Base-by-base conservation (phyloP, 2,113 vertebrate species). In the Ictalurus furcatus region DNA sequence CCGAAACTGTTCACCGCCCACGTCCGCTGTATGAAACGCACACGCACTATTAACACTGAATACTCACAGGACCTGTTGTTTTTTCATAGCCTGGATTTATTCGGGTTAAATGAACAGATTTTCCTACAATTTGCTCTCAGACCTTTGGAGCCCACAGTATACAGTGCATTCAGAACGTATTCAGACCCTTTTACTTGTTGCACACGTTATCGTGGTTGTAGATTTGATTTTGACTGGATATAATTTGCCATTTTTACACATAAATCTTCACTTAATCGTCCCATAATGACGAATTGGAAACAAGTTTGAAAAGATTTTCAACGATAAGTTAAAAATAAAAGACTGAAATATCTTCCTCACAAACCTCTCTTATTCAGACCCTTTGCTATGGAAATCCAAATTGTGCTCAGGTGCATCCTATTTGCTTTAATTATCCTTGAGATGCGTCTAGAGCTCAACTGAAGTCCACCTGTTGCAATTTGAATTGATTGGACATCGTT, bases 1-100 rank as follows among this genome's bases (percentile, higher is more conserved):
- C 83, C 74, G 65, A 88, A 86, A 86, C 80, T 85, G 85, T 85
- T 28, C 54, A 2, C 48, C n/a, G 48, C 63, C n/a, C 86, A 87
- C 81, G 52, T 71, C 59, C 28, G 28, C 81, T 28, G 52, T 44
- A 48, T 44, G 19, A 40, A 40, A 48, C 74, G 63, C 85, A 37
- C 71, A 67, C 85, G 44, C 78, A 40, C 34, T 13, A 0, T 80
- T 73, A 37, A 52, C 25, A 58, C 48, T 73, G 16, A 85, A 85
- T 25, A 48, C 21, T 83, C 25, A 48, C n/a, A 63, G 40, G 67
- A 58, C 58, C 17, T 80, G 79, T 37, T 78, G 19, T 59, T 76
- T 56, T 65, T 48, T 34, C 21, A 58, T 25, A 48, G 19, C 1
- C 12, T 78, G 25, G 3, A 19, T 84, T 61, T 85, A 84, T 84